These are phyloP conservation scores for Archips crataeganus DNA, from an alignment of 2,888 invertebrate species.

Conservation along the genomic window DNA sequence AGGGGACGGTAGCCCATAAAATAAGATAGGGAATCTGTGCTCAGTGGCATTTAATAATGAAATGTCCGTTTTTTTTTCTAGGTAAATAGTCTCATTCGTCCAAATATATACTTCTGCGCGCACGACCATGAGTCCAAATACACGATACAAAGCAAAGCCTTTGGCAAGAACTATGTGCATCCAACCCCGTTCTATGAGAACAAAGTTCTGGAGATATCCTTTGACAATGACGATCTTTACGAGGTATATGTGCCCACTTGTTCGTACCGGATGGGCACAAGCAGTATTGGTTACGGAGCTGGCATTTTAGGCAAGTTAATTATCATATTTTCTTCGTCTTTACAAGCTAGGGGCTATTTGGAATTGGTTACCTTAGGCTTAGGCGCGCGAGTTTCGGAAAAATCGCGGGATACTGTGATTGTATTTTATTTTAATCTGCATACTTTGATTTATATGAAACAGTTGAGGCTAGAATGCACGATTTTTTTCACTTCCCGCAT, in stretches of 20 bases:
- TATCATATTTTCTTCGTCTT: too few species aligned
- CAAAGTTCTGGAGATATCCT: slow-evolving; percentile 57
- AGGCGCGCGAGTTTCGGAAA: too few species aligned
- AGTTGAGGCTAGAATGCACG: too few species aligned
- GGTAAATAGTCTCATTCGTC: slow-evolving; percentile 88
- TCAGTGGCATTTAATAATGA: too few species aligned
- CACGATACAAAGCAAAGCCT: slow-evolving; percentile 66
- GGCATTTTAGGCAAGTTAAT: slow-evolving; percentile 89
- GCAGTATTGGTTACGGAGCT: slow-evolving; percentile 94
- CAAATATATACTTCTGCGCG: slow-evolving; percentile 85
- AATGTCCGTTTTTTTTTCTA: slow-evolving; percentile 56
- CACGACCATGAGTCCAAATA: slow-evolving; percentile 90
- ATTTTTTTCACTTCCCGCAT: too few species aligned
- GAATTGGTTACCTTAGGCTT: too few species aligned
- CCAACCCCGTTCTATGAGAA: slow-evolving; percentile 53
- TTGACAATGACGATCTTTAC: slow-evolving; percentile 70
- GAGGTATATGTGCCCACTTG: slow-evolving; percentile 97
- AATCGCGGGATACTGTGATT: too few species aligned
- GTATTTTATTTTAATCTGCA: too few species aligned
- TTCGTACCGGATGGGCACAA: slow-evolving; percentile 98
- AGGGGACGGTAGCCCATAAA: too few species aligned
- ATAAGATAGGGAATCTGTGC: too few species aligned
- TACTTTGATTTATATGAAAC: too few species aligned
- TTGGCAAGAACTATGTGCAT: slow-evolving; percentile 53
- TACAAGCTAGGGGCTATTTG: too few species aligned